A percentile compares a stretch with the other conserved stretches of the same genome.
Evolutionary conservation across 1,140 invertebrate genomes (phyloP).

Genomic region (Phymorhynchus buccinoides): DNA sequence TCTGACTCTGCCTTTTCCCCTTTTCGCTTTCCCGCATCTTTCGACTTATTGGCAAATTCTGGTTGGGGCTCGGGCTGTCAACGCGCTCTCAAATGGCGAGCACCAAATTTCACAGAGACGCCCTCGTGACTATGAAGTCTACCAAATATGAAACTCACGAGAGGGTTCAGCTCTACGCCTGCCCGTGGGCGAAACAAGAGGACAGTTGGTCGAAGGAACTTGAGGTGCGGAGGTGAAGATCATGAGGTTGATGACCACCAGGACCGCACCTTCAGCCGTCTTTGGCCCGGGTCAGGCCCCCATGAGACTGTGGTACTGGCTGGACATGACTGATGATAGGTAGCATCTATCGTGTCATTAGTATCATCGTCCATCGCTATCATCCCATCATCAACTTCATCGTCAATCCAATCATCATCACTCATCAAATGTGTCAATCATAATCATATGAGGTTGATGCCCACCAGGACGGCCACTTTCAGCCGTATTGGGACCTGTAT

Average conservation of each 20-base stretch:
- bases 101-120: too few relatives aligned
- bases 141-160: too few relatives aligned
- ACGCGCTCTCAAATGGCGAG: constrained; percentile 87
- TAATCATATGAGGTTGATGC: neutral
- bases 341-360: neutral
- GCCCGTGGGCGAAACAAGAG: constrained; percentile 85
- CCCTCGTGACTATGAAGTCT: constrained; percentile 74
- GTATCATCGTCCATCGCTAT: neutral
- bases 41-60: too few relatives aligned
- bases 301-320: constrained; percentile 84
- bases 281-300: constrained; percentile 89
- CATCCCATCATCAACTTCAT: neutral
- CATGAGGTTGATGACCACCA: constrained; percentile 91
- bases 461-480: neutral
- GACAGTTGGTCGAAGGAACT: constrained; percentile 86
- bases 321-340: constrained; percentile 71
- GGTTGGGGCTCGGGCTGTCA: constrained; percentile 89
- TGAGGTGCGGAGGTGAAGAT: constrained; percentile 90
- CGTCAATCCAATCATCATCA: neutral
- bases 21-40: too few relatives aligned
- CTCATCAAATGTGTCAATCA: neutral
- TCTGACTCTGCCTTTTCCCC: too few relatives aligned
- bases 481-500: too few relatives aligned
- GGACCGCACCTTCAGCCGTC: constrained; percentile 86
- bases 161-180: constrained; percentile 73